Conservation (phyloP, 2,888 invertebrate genomes). For the Callinectes sapidus region DNA sequence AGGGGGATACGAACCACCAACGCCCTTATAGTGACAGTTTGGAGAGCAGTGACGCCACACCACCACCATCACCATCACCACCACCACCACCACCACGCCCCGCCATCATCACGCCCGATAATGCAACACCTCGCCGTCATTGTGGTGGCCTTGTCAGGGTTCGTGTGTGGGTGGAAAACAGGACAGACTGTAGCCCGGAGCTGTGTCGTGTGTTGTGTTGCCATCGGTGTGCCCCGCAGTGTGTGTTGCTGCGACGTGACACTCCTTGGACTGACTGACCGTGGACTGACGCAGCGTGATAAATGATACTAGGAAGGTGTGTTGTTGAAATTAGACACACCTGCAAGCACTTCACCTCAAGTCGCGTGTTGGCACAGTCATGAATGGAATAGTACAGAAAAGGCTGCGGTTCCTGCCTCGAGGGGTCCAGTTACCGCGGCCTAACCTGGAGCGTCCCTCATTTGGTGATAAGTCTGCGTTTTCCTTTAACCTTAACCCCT, state of each 20-base stretch:
- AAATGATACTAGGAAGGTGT: neutral
- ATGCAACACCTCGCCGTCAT: neutral
- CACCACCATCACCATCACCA: neutral
- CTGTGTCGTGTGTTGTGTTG: slow-evolving; percentile 1
- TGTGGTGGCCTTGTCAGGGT: neutral
- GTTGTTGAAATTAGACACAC: neutral
- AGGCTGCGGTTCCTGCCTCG: neutral
- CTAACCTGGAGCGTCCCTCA: neutral
- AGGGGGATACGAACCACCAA: neutral
- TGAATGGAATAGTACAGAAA: neutral
- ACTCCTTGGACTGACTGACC: neutral
- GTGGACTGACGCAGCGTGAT: neutral
- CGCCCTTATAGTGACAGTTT: slow-evolving; percentile 2
- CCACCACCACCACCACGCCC: neutral
- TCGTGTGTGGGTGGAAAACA: neutral
- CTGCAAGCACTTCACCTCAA: neutral
- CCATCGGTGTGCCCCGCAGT: neutral
- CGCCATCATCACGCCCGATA: neutral
- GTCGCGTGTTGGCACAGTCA: neutral
- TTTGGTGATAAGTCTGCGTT: neutral
- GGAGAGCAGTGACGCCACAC: slow-evolving; percentile 18
- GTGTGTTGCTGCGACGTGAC: neutral
- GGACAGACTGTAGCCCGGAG: slow-evolving; percentile 7
- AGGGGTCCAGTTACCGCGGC: neutral
- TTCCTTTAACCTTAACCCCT: neutral